phyloP scores from a whole-genome alignment of 2,888 invertebrate species.

The Mactromeris polynyma region DNA sequence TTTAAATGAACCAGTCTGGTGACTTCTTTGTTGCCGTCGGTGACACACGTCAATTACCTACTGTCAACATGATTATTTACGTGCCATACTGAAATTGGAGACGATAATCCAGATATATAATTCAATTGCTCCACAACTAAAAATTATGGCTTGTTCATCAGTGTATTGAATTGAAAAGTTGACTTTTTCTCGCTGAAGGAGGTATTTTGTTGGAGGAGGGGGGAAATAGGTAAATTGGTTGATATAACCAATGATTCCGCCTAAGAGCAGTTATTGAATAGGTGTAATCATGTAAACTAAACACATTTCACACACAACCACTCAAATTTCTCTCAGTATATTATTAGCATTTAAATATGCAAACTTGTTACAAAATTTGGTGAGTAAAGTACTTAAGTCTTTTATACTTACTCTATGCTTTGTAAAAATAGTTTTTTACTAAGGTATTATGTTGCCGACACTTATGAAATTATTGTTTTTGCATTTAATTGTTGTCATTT shows the following conservation, averaged over 20 bases:
- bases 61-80: conserved; percentile 63
- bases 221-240: background rate
- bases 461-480: too few relatives aligned
- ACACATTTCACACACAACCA: background rate
- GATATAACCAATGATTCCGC: conserved; percentile 1
- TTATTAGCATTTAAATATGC: background rate
- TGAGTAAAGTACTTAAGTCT: background rate
- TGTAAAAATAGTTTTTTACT: background rate
- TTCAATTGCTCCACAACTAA: background rate
- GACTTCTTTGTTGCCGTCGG: conserved; percentile 36
- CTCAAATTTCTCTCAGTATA: background rate
- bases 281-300: conserved; percentile 9
- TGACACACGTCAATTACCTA: conserved; percentile 65
- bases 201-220: background rate
- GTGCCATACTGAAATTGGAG: conserved; percentile 46
- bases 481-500: too few relatives aligned
- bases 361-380: conserved; percentile 4
- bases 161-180: background rate
- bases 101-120: conserved; percentile 31
- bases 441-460: background rate
- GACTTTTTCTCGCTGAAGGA: background rate
- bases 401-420: background rate
- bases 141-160: background rate
- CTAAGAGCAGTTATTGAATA: background rate
- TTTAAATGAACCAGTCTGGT: conserved; percentile 44